Evolutionary conservation across 2,797 vertebrate species (phyloP).

Genomic region (Enteromius viviparus): DNA sequence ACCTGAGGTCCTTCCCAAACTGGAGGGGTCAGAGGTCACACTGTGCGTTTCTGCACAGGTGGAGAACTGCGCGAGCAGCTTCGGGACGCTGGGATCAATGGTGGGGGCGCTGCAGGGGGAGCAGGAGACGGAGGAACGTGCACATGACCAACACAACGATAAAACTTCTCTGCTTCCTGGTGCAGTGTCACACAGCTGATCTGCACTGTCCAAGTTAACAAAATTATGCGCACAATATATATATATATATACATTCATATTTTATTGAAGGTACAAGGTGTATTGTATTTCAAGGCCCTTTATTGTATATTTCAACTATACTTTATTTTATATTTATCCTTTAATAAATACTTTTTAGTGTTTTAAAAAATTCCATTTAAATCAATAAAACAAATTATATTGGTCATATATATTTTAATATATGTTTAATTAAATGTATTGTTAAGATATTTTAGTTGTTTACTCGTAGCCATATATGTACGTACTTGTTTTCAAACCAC

Average conservation of each 20-base stretch:
- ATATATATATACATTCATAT: not conserved
- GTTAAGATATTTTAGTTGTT: not conserved
- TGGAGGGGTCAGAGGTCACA: constrained; percentile 48
- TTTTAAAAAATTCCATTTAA: not conserved
- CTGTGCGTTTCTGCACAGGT: constrained; percentile 69
- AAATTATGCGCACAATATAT: not conserved
- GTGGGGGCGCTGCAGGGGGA: constrained; percentile 59
- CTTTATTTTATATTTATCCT: not conserved
- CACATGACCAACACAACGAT: not conserved
- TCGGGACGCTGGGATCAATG: constrained; percentile 65
- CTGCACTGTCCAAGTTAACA: not conserved
- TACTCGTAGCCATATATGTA: not conserved
- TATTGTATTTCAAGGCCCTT: not conserved
- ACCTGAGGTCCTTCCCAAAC: not conserved
- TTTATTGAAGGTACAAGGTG: not conserved
- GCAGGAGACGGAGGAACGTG: constrained; percentile 4
- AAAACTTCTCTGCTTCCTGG: constrained; percentile 57
- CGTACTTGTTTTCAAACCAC: not conserved
- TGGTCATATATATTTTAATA: not conserved
- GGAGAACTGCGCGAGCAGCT: constrained; percentile 58
- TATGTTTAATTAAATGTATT: not conserved
- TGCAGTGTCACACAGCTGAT: constrained; percentile 52
- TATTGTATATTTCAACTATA: not conserved
- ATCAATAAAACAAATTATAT: not conserved
- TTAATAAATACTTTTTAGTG: not conserved